Evolutionary conservation across 2,888 invertebrate genomes (phyloP), one percentile per base, ranked within the genome.

Genomic region (Autographa pulchrina): DNA sequence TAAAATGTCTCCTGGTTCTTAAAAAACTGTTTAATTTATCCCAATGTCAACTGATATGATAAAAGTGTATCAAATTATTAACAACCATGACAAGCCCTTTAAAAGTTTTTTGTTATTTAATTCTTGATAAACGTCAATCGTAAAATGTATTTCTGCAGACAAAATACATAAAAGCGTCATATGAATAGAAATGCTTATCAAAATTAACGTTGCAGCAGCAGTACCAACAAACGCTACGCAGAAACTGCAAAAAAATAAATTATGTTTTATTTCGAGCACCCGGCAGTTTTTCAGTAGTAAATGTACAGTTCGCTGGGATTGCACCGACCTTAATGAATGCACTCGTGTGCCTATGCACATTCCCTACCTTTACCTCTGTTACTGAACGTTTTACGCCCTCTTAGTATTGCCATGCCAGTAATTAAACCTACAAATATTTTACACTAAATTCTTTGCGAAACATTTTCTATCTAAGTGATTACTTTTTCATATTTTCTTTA

Each of bases 261-360:
- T 89, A 87, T 87, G 86, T 87, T 88, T 87, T 88, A 88, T 88
- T 89, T 86, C 75, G 84, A 70, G 69, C 65, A 38, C 69, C 78
- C 72, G 70, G 82, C 83, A 85, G 85, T 90, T 91, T 91, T 88
- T 80, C 84, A 78, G 79, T 74, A 80, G 82, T 86, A 86, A 90
- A 89, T 86, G 85, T 88, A 72, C 68, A 83, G 77, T 82, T 81
- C 41, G 72, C 78, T 88, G 82, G 88, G 83, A 86, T 89, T 89
- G 86, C 85, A 82, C 86, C 88, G 87, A 85, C 89, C 88, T 88
- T 93, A 93, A 93, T 93, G 92, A 93, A 92, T 87, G 89, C 90
- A 87, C 90, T 91, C 87, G 86, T 90, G 81, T 85, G 86, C 85
- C 84, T 87, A 79, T 85, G 80, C 77, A 77, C 81, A 80, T 84